phyloP scores from a whole-genome alignment of 2,113 vertebrate species.

The Rhagologus leucostigma region DNA sequence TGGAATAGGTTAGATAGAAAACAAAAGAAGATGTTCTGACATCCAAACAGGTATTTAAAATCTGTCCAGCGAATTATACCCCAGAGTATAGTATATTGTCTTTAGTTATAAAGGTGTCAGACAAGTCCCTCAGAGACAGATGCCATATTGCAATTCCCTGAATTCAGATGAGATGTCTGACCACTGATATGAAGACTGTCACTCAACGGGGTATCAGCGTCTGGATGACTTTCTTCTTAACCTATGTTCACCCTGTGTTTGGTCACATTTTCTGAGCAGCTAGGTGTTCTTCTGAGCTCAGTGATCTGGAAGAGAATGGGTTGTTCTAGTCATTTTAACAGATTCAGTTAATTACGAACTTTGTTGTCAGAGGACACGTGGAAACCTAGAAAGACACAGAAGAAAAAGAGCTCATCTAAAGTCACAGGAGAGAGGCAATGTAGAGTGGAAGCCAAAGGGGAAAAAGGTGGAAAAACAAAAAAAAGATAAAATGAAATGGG shows the following conservation, averaged over 20 bases:
- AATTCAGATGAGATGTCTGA: not conserved
- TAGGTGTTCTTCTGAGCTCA: not conserved
- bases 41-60: not conserved
- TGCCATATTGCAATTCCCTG: not conserved
- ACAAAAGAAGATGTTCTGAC: not conserved
- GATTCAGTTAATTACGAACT: not conserved
- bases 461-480: not conserved
- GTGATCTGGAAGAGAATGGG: not conserved
- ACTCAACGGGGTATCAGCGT: not conserved
- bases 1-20: not conserved
- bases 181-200: rapidly evolving
- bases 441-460: not conserved
- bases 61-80: not conserved
- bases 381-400: not conserved
- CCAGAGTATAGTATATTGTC: not conserved
- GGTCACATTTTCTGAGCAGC: not conserved
- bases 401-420: not conserved
- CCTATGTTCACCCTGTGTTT: not conserved
- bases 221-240: not conserved
- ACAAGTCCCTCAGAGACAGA: not conserved
- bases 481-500: not conserved
- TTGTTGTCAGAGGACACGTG: not conserved
- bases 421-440: not conserved
- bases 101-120: not conserved
- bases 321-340: not conserved